Conservation (phyloP, 2,113 vertebrate species). For the Hippopotamus amphibius region DNA sequence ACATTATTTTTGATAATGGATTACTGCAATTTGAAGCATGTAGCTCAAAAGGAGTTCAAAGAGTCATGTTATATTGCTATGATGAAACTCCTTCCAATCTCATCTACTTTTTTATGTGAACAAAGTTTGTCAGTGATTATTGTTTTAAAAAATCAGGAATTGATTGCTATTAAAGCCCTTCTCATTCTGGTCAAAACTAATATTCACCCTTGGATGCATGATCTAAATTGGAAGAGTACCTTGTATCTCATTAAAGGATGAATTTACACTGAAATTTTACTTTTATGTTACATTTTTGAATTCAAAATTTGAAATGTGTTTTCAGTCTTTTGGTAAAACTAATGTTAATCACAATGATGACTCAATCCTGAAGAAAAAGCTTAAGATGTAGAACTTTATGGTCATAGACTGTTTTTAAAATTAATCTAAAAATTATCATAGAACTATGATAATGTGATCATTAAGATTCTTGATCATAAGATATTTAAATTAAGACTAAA, state of each 20-base stretch:
- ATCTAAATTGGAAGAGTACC: background rate
- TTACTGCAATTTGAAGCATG: background rate
- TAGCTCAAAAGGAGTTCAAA: background rate
- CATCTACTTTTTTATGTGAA: background rate
- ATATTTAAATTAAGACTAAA: background rate
- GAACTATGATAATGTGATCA: background rate
- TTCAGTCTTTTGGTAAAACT: background rate
- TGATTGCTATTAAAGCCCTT: background rate
- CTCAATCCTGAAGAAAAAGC: background rate
- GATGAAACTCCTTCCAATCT: background rate
- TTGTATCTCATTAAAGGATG: constrained; percentile 1
- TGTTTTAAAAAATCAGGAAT: background rate
- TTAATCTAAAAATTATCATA: background rate
- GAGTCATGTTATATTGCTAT: background rate
- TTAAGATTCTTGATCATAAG: background rate
- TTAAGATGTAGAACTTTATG: background rate
- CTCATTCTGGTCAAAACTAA: background rate
- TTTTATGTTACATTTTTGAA: background rate
- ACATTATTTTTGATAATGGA: constrained; percentile 31
- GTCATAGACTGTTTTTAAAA: background rate
- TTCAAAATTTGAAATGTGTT: constrained; percentile 10
- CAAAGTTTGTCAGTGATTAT: background rate
- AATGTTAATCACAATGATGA: background rate
- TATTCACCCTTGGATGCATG: background rate
- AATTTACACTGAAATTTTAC: background rate